Evolutionary conservation across 2,888 invertebrate genomes (phyloP).

Genomic region (Aporophyla nigra): DNA sequence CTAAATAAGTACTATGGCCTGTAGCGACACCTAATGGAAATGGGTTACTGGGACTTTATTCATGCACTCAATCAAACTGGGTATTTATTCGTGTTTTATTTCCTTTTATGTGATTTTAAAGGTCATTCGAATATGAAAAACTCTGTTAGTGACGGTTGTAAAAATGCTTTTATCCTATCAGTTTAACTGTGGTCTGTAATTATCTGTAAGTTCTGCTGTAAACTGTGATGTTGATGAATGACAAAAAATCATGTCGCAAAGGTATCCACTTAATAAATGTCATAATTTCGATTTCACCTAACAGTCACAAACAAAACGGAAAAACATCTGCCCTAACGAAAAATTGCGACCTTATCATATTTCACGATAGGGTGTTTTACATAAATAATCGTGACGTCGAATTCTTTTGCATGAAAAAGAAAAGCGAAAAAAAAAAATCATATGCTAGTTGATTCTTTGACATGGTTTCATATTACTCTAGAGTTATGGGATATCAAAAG

Average conservation of each 20-base stretch:
- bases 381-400: no score
- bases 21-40: conserved; percentile 51
- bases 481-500: no score
- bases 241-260: no score
- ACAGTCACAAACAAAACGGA: not conserved
- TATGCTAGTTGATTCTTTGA: no score
- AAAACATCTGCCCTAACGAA: not conserved
- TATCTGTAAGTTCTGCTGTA: not conserved
- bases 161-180: conserved; percentile 53
- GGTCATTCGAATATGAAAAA: conserved; percentile 20
- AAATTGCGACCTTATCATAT: no score
- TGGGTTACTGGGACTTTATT: conserved; percentile 60
- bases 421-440: no score
- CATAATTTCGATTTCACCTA: not conserved
- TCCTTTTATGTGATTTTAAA: conserved; percentile 25
- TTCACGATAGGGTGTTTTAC: no score
- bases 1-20: conserved; percentile 25
- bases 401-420: no score
- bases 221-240: not conserved
- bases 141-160: conserved; percentile 11
- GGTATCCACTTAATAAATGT: not conserved
- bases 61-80: conserved; percentile 32
- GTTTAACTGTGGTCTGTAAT: not conserved
- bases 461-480: no score
- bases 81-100: conserved; percentile 42